A percentile compares a stretch with the other conserved stretches of the same genome.
Conservation (phyloP, 2,797 vertebrate genomes). For the Trachops cirrhosus region DNA sequence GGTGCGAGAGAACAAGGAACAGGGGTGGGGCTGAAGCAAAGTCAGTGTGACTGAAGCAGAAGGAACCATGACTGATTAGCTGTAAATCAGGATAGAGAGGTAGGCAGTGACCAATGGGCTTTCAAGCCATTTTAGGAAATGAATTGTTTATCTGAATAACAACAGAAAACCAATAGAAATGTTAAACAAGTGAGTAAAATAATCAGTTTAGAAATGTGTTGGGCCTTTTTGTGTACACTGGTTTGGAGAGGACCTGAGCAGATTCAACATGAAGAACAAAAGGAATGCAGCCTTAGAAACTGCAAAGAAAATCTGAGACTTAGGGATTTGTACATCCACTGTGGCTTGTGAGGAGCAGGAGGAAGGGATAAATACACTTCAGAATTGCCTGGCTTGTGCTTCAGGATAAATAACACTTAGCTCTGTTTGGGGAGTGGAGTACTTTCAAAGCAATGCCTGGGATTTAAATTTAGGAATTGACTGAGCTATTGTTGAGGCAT, state of each 20-base stretch:
- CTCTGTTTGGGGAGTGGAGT: not conserved
- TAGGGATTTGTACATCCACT: not conserved
- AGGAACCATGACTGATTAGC: not conserved
- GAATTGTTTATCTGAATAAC: not conserved
- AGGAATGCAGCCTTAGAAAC: not conserved
- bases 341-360: not conserved
- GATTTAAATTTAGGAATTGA: not conserved
- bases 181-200: not conserved
- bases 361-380: not conserved
- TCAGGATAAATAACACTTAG: not conserved
- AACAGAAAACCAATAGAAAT: not conserved
- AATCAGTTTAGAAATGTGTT: not conserved
- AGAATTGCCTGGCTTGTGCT: not conserved
- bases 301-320: not conserved
- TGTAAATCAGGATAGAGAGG: not conserved
- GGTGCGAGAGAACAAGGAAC: not conserved
- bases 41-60: not conserved
- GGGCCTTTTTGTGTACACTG: not conserved
- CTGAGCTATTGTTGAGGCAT: not conserved
- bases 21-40: rapidly evolving
- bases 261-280: not conserved
- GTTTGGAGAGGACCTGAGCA: not conserved
- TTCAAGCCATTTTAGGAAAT: not conserved
- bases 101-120: not conserved
- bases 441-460: not conserved